Percentiles rank a stretch among this genome's conserved stretches.
Evolutionary conservation across 2,113 vertebrate species (phyloP).

Genomic region (Perccottus glenii): DNA sequence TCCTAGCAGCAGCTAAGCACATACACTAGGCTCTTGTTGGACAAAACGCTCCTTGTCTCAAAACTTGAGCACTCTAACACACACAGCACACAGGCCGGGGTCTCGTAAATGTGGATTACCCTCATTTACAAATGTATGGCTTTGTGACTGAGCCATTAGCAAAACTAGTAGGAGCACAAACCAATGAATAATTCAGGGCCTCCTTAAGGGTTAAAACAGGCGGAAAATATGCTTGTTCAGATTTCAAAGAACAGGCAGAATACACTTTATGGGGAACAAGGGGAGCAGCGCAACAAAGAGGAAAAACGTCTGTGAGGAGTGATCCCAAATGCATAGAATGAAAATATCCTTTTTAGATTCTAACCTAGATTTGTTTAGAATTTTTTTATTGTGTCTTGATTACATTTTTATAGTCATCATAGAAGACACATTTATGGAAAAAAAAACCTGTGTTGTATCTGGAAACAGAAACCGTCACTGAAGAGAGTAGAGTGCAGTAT

Average conservation of each 20-base stretch:
- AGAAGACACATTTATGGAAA: too few relatives aligned
- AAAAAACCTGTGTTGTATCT: too few relatives aligned
- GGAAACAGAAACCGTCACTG: too few relatives aligned
- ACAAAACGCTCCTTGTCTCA: conserved; percentile 93
- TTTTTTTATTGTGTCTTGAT: too few relatives aligned
- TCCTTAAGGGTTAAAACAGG: conserved; percentile 77
- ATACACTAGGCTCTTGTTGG: conserved; percentile 83
- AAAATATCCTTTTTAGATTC: background rate
- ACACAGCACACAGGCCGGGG: conserved; percentile 26
- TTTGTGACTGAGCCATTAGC: conserved; percentile 88
- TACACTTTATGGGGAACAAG: conserved; percentile 17
- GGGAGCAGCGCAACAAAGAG: background rate
- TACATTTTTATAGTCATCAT: too few relatives aligned
- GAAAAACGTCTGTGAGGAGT: background rate
- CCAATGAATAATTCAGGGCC: conserved; percentile 89
- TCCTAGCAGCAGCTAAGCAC: conserved; percentile 79
- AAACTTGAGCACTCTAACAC: conserved; percentile 45
- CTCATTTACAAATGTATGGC: conserved; percentile 96
- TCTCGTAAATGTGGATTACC: conserved; percentile 86
- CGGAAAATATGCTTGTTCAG: conserved; percentile 64
- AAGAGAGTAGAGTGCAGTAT: background rate
- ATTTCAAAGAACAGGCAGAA: conserved; percentile 43
- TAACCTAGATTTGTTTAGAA: too few relatives aligned
- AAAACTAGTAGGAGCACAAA: conserved; percentile 80
- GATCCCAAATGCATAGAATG: conserved; percentile 1